Evolutionary conservation across 2,113 vertebrate genomes (phyloP).

Genomic region (Aix galericulata): DNA sequence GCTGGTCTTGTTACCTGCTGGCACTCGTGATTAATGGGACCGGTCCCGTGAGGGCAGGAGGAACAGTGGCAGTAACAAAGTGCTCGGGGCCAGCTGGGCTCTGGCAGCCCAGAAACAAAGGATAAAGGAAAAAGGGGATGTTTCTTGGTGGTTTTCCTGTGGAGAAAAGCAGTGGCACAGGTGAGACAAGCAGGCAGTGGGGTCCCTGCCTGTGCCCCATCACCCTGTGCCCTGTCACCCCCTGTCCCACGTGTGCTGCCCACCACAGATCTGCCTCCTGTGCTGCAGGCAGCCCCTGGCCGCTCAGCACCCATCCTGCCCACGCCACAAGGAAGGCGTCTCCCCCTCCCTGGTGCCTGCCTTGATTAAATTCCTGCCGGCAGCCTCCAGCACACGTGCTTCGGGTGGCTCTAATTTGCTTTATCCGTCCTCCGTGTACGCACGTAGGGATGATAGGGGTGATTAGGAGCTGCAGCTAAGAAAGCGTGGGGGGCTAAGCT

Average conservation of each 20-base stretch:
- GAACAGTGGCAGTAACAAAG: not conserved
- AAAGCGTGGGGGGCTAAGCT: not conserved
- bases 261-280: not conserved
- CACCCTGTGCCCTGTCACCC: not conserved
- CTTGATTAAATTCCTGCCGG: not conserved
- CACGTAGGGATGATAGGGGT: not conserved
- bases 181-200: not conserved
- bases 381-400: not conserved
- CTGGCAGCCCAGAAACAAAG: not conserved
- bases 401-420: not conserved
- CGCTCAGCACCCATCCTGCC: rapidly evolving
- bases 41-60: not conserved
- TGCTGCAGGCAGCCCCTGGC: no score
- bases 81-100: not conserved
- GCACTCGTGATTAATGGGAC: not conserved
- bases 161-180: not conserved
- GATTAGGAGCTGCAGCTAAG: not conserved
- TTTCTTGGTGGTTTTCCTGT: not conserved
- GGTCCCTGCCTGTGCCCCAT: not conserved
- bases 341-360: not conserved
- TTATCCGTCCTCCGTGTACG: not conserved
- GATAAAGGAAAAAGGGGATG: rapidly evolving
- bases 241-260: rapidly evolving
- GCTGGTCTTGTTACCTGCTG: not conserved
- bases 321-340: not conserved